Conservation (phyloP, 2,888 invertebrate genomes). For the Melanchra persicariae region DNA sequence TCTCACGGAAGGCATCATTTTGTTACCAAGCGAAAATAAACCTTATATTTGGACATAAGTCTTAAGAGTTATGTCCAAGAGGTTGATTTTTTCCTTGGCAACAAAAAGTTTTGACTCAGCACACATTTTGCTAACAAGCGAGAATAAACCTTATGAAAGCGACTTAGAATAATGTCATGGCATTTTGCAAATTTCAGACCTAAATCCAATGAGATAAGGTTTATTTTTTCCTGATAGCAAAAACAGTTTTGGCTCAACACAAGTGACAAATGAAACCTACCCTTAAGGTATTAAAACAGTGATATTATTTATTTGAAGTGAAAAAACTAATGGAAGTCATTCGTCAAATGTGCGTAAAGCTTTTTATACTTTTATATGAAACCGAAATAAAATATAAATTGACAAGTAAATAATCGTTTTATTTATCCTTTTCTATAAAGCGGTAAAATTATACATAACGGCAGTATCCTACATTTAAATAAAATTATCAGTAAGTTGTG, state of each 20-base stretch:
- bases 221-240: constrained; percentile 17
- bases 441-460: not conserved
- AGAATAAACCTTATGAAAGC: constrained; percentile 28
- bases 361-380: constrained; percentile 66
- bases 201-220: constrained; percentile 1
- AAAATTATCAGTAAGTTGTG: not conserved
- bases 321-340: constrained; percentile 28
- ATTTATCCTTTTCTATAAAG: constrained; percentile 41
- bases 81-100: constrained; percentile 18
- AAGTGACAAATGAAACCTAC: constrained; percentile 23
- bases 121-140: not conserved
- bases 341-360: constrained; percentile 21
- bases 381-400: constrained; percentile 59
- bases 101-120: not conserved
- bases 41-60: too few relatives aligned
- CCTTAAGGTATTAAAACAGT: constrained; percentile 36
- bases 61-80: not conserved
- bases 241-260: not conserved
- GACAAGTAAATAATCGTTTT: constrained; percentile 50
- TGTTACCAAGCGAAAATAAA: constrained; percentile 21
- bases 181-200: not conserved
- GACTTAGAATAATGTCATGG: not conserved
- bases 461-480: not conserved
- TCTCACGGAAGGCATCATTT: not conserved
- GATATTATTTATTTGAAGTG: constrained; percentile 57